Conservation (phyloP, 2,113 vertebrate species). For the Osmerus mordax region DNA sequence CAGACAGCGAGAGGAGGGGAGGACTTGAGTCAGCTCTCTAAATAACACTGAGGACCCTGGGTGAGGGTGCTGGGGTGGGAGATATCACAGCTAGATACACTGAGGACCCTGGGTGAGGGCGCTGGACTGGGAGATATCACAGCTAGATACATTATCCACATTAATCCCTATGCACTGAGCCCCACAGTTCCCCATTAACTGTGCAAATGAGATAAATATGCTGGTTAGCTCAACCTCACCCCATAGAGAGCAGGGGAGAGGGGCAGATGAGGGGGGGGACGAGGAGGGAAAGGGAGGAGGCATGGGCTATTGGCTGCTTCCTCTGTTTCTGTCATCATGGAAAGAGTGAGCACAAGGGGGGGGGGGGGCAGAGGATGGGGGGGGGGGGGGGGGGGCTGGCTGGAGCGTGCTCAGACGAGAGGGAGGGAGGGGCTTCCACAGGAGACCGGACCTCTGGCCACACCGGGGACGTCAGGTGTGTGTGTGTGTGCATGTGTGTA, state of each 20-base stretch:
- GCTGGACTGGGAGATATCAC: no score
- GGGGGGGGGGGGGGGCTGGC: background rate
- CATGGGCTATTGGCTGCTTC: background rate
- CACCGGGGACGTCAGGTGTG: background rate
- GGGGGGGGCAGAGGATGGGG: background rate
- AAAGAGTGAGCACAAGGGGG: background rate
- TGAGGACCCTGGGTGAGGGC: no score
- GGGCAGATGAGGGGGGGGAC: background rate
- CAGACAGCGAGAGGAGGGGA: no score
- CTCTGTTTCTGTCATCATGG: constrained; percentile 1
- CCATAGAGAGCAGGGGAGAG: background rate
- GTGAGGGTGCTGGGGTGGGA: no score
- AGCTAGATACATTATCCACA: background rate
- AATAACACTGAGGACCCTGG: no score
- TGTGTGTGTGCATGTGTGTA: background rate
- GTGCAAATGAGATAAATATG: no score
- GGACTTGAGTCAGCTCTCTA: no score
- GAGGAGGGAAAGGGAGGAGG: no score
- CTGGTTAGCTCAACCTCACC: no score
- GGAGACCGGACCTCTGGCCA: background rate
- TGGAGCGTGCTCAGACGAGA: no score
- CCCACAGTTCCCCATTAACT: no score
- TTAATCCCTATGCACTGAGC: no score
- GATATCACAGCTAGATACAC: background rate
- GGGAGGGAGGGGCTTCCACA: background rate